Conservation (phyloP, 30 jellyfish, hydroid and myxozoan species). For the Pseudorhiza aurosa region DNA sequence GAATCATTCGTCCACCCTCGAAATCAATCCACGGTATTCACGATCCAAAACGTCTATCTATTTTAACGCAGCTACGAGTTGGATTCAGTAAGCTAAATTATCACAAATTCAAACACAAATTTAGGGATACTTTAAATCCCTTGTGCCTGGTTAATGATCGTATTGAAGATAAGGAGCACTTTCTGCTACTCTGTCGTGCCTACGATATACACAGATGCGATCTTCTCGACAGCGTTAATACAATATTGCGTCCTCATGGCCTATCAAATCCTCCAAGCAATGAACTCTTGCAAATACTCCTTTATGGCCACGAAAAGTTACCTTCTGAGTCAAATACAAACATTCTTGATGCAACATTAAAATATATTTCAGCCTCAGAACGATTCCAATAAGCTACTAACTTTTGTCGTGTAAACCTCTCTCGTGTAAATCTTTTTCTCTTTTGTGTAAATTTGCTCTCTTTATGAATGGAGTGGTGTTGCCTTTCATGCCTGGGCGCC, state of each 20-base stretch:
- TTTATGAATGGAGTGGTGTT: conserved; percentile 6
- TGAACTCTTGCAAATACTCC: conserved; percentile 27
- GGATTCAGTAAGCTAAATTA: conserved; percentile 56
- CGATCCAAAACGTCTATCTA: conserved; percentile 44
- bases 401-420: conserved; percentile 1
- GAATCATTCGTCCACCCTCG: conserved; percentile 36
- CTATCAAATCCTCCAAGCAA: conserved; percentile 14
- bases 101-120: not conserved
- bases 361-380: conserved; percentile 1
- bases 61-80: conserved; percentile 47
- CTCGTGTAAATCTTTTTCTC: not conserved
- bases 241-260: conserved; percentile 18
- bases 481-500: conserved; percentile 9
- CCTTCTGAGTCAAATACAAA: conserved; percentile 8
- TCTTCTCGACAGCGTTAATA: conserved; percentile 5
- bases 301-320: conserved; percentile 30
- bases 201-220: too few species aligned
- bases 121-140: conserved; percentile 19
- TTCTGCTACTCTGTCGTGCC: too few species aligned
- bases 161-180: too few species aligned
- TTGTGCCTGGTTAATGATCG: conserved; percentile 30
- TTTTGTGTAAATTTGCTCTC: not conserved
- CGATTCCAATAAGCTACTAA: not conserved
- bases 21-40: conserved; percentile 52
- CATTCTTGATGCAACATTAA: conserved; percentile 20